Percentiles rank a stretch among this genome's conserved stretches.
Conservation (phyloP, 2,113 vertebrate genomes). For the Poeciliopsis turrubarensis region DNA sequence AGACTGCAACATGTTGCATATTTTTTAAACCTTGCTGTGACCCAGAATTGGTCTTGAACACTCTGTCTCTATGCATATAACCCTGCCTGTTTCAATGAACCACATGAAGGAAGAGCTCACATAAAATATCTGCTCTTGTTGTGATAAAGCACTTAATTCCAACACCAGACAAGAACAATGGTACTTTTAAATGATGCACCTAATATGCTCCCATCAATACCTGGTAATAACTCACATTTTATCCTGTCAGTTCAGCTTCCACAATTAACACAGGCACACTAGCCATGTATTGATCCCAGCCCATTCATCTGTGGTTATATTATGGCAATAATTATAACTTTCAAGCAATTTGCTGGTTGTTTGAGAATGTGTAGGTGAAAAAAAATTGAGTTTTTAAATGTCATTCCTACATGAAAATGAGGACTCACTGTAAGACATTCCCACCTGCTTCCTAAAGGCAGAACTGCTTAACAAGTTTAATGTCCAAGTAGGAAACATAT, state of each 20-base stretch:
- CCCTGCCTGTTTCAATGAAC: too few species aligned
- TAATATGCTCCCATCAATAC: conserved; percentile 5
- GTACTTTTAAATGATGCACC: not conserved
- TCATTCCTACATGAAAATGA: conserved; percentile 73
- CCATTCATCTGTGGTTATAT: not conserved
- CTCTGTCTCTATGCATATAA: too few species aligned
- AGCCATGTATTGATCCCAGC: not conserved
- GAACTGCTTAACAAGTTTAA: conserved; percentile 38
- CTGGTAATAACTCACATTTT: not conserved
- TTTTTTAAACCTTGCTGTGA: too few species aligned
- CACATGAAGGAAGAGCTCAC: not conserved
- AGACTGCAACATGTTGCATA: conserved; percentile 5
- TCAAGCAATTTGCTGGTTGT: conserved; percentile 2
- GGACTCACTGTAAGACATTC: conserved; percentile 75
- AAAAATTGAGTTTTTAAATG: conserved; percentile 58
- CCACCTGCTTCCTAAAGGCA: conserved; percentile 47
- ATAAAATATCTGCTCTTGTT: not conserved
- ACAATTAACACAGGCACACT: conserved; percentile 4
- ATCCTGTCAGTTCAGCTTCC: not conserved
- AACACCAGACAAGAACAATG: not conserved
- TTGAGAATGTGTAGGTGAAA: conserved; percentile 11
- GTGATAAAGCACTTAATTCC: not conserved
- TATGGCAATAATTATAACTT: not conserved
- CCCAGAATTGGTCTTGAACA: too few species aligned
- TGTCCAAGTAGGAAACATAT: conserved; percentile 24